Conservation (phyloP, 1,140 invertebrate genomes). For the Sarcophaga bullata region DNA sequence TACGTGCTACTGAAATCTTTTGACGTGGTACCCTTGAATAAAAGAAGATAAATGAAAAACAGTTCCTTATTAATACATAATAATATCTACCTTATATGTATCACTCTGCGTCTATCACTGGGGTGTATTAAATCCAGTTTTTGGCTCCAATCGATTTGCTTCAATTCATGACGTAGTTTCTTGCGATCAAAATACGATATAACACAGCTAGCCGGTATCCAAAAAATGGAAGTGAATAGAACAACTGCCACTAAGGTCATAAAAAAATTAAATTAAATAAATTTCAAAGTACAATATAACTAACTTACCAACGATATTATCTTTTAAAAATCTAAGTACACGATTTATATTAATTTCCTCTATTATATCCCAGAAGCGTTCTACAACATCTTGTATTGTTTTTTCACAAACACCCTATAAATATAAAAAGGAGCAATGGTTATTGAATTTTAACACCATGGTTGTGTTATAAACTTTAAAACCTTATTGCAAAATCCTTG, state of each 20-base stretch:
- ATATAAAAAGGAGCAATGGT: not conserved
- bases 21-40: slow-evolving; percentile 63
- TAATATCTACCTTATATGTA: slow-evolving; percentile 68
- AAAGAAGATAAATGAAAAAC: slow-evolving; percentile 7
- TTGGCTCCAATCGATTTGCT: slow-evolving; percentile 70
- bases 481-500: slow-evolving; percentile 96
- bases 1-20: slow-evolving; percentile 63
- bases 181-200: slow-evolving; percentile 83
- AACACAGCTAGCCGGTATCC: slow-evolving; percentile 89
- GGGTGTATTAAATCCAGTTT: slow-evolving; percentile 73
- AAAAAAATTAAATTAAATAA: slow-evolving; percentile 12
- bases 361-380: slow-evolving; percentile 96
- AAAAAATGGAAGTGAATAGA: slow-evolving; percentile 86
- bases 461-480: not conserved
- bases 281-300: not conserved
- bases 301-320: slow-evolving; percentile 84
- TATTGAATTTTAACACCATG: slow-evolving; percentile 6
- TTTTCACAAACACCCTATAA: slow-evolving; percentile 90
- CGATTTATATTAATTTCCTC: slow-evolving; percentile 96
- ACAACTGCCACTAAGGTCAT: slow-evolving; percentile 75
- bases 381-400: slow-evolving; percentile 93
- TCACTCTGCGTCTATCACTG: slow-evolving; percentile 70
- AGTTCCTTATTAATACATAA: not conserved
- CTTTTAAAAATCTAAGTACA: slow-evolving; percentile 84
- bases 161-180: slow-evolving; percentile 70